Evolutionary conservation across 1,140 invertebrate species (phyloP).

Genomic region (Zaprionus africanus): DNA sequence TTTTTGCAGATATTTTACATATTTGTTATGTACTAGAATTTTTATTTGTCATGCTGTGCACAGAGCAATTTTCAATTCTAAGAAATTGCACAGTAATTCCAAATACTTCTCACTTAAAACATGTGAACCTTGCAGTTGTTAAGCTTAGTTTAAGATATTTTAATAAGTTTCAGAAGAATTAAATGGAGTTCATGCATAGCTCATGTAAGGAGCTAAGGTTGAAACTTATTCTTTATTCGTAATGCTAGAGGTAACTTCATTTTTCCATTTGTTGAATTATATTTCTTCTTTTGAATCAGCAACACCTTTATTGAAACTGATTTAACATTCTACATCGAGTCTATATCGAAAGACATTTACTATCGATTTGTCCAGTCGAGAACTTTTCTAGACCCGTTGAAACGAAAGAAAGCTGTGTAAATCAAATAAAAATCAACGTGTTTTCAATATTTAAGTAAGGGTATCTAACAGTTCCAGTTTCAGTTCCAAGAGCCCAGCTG

Average conservation of each 20-base stretch:
- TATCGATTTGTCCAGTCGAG: no score
- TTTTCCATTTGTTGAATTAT: not conserved
- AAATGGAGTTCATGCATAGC: not conserved
- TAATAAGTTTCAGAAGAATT: not conserved
- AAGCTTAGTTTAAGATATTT: not conserved
- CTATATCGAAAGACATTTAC: not conserved
- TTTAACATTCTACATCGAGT: not conserved
- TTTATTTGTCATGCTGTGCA: not conserved
- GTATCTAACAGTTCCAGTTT: not conserved
- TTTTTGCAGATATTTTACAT: conserved; percentile 1
- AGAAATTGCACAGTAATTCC: not conserved
- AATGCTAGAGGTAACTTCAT: not conserved
- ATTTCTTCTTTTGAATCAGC: not conserved
- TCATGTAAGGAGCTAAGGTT: not conserved
- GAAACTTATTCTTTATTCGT: not conserved
- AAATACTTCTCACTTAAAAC: not conserved
- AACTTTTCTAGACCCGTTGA: not conserved
- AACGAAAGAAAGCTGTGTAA: not conserved
- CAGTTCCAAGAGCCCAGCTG: not conserved
- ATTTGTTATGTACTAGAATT: not conserved
- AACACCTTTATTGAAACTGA: not conserved
- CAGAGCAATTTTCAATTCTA: not conserved
- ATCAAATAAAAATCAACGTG: not conserved
- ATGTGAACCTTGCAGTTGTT: not conserved
- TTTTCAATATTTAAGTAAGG: not conserved